These are phyloP conservation scores for Andrena cerasifolii DNA, from an alignment of 1,140 invertebrate genomes.

Conservation along the genomic window DNA sequence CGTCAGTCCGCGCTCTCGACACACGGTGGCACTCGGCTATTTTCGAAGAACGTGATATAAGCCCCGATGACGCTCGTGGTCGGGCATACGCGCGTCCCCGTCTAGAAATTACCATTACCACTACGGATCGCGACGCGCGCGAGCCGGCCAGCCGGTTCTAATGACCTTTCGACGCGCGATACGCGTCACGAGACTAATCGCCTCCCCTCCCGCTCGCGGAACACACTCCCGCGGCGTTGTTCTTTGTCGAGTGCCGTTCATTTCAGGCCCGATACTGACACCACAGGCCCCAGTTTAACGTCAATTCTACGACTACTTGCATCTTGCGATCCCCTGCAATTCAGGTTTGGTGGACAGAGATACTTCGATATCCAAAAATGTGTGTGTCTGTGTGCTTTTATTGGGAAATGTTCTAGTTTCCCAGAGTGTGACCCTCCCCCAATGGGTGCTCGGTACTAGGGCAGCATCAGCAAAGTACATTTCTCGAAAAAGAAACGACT, in stretches of 20 bases:
- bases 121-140: constrained; percentile 46
- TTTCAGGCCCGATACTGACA: too few species aligned
- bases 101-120: constrained; percentile 63
- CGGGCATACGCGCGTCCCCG: constrained; percentile 40
- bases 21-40: constrained; percentile 73
- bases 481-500: constrained; percentile 24
- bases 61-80: constrained; percentile 64
- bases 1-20: constrained; percentile 67
- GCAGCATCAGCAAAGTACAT: not conserved
- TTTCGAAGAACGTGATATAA: constrained; percentile 75
- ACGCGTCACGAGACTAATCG: constrained; percentile 60
- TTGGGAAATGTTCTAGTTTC: too few species aligned
- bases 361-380: too few species aligned
- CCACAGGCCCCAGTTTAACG: too few species aligned
- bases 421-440: not conserved
- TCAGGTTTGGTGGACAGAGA: too few species aligned
- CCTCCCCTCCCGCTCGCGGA: constrained; percentile 27
- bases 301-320: too few species aligned
- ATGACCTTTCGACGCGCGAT: constrained; percentile 62
- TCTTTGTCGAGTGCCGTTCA: constrained; percentile 23
- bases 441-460: not conserved
- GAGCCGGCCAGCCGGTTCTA: constrained; percentile 55
- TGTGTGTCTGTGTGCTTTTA: too few species aligned
- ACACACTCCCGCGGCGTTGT: constrained; percentile 49
- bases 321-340: too few species aligned